A percentile compares a stretch with the other conserved stretches of the same genome.
Conservation (phyloP, 2,888 invertebrate species). For the Xylophagus ater region DNA sequence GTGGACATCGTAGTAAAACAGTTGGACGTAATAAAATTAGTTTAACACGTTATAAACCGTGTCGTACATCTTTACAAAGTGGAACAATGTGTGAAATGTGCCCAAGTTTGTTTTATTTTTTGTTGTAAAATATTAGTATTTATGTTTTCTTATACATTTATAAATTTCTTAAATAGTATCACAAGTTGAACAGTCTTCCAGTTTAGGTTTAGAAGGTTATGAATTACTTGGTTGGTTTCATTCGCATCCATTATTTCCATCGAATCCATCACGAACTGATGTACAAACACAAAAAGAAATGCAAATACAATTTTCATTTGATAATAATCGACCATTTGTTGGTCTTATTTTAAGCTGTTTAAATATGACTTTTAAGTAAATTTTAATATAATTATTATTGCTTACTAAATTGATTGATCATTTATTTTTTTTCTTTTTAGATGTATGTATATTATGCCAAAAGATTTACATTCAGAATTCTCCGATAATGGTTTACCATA, state of each 20-base stretch:
- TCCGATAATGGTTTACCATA: slow-evolving; percentile 15
- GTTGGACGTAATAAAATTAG: slow-evolving; percentile 30
- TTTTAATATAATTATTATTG: not conserved
- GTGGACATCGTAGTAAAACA: slow-evolving; percentile 39
- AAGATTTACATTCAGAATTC: slow-evolving; percentile 12
- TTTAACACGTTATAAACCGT: slow-evolving; percentile 49
- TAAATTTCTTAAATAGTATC: too few species aligned
- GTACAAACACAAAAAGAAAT: slow-evolving; percentile 52
- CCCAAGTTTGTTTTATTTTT: slow-evolving; percentile 43
- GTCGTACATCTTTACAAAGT: slow-evolving; percentile 50
- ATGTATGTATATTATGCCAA: slow-evolving; percentile 20
- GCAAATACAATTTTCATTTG: slow-evolving; percentile 36
- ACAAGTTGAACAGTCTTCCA: slow-evolving; percentile 50
- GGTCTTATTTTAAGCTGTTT: slow-evolving; percentile 21
- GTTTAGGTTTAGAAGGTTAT: slow-evolving; percentile 40
- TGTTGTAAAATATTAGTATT: slow-evolving; percentile 1
- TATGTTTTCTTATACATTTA: not conserved
- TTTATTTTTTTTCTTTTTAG: slow-evolving; percentile 12
- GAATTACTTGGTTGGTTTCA: slow-evolving; percentile 64
- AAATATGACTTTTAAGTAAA: slow-evolving; percentile 20
- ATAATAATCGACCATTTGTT: slow-evolving; percentile 19
- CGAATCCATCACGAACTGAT: slow-evolving; percentile 58
- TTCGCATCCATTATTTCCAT: slow-evolving; percentile 61
- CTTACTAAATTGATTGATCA: not conserved
- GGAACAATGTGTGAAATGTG: slow-evolving; percentile 69